phyloP scores from a whole-genome alignment of 2,113 vertebrate species.

The Calidris pugnax region DNA sequence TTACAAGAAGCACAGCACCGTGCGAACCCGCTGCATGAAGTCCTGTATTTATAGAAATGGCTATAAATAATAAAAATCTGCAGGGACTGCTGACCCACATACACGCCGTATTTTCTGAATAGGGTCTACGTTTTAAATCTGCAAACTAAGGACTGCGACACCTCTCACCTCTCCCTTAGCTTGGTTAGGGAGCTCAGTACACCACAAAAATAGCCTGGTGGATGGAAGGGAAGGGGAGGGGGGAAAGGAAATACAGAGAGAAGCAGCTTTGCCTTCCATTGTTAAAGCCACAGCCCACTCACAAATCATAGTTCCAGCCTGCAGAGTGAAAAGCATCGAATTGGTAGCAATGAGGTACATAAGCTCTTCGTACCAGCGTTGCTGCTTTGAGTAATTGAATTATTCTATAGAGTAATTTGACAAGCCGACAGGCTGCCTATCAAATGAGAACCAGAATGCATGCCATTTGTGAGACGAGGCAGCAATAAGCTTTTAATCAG shows the following conservation, averaged over 20 bases:
- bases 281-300: slow-evolving; percentile 53
- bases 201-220: not conserved
- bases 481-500: slow-evolving; percentile 35
- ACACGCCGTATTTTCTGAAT: not conserved
- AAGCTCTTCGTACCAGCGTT: not conserved
- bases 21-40: not conserved
- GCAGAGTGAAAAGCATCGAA: not conserved
- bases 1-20: not conserved
- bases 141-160: not conserved
- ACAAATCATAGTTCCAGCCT: not conserved
- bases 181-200: not conserved
- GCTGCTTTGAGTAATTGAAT: slow-evolving; percentile 1
- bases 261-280: slow-evolving; percentile 13
- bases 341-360: not conserved
- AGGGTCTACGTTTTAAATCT: not conserved
- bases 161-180: not conserved
- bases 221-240: not conserved
- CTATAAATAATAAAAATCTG: slow-evolving; percentile 62
- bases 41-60: slow-evolving; percentile 49
- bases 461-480: not conserved
- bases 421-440: slow-evolving; percentile 11
- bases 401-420: not conserved
- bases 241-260: not conserved
- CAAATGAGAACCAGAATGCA: not conserved
- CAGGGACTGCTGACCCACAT: slow-evolving; percentile 44